Conservation (phyloP, 2,113 vertebrate genomes). For the Lampris megalopsis region DNA sequence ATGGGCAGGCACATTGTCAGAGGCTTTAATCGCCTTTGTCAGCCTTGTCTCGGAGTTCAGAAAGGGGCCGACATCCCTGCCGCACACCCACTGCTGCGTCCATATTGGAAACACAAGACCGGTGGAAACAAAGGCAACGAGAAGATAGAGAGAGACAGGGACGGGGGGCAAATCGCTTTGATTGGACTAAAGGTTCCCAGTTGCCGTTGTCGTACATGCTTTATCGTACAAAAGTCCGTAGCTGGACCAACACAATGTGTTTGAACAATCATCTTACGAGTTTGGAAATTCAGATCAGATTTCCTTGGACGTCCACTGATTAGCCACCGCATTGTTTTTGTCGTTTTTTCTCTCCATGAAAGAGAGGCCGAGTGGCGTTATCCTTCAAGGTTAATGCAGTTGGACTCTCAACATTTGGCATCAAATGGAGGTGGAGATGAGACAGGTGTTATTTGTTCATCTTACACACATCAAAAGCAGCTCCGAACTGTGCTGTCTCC, state of each 20-base stretch:
- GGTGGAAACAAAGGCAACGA: constrained; percentile 62
- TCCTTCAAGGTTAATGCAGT: neutral
- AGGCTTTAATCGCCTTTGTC: constrained; percentile 72
- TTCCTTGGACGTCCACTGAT: constrained; percentile 23
- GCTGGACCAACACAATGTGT: constrained; percentile 27
- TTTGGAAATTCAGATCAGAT: constrained; percentile 17
- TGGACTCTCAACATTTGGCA: neutral
- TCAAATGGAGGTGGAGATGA: neutral
- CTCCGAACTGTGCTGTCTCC: too few relatives aligned
- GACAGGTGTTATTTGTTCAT: too few relatives aligned
- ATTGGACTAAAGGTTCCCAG: constrained; percentile 52
- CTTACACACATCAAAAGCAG: too few relatives aligned
- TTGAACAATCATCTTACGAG: constrained; percentile 57
- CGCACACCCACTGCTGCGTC: constrained; percentile 57
- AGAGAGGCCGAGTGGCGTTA: constrained; percentile 11
- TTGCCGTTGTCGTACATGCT: constrained; percentile 32
- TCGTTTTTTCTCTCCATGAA: constrained; percentile 2
- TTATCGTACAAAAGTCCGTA: constrained; percentile 38
- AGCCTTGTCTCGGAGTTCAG: constrained; percentile 66
- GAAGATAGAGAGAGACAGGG: constrained; percentile 5
- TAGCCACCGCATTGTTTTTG: constrained; percentile 17
- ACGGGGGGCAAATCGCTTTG: constrained; percentile 44
- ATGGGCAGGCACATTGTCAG: constrained; percentile 63
- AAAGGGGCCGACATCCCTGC: constrained; percentile 48
- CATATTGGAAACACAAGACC: constrained; percentile 51